Percentiles rank a stretch among this genome's conserved stretches.
Evolutionary conservation across 2,888 invertebrate genomes (phyloP).

Genomic region (Clitarchus hookeri): DNA sequence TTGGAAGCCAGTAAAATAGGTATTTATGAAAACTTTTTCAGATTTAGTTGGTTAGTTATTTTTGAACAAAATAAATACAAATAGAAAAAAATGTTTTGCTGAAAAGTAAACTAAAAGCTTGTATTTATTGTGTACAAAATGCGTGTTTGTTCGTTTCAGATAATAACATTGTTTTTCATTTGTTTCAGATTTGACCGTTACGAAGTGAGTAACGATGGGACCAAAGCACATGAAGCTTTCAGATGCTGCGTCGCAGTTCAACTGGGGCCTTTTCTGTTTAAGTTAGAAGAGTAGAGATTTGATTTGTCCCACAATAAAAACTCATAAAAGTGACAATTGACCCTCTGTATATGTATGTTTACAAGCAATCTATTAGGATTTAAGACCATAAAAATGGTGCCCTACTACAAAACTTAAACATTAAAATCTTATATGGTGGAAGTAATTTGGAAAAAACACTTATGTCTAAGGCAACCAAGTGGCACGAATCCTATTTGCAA

Average conservation of each 20-base stretch:
- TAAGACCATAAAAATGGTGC: not conserved
- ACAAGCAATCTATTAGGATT: not conserved
- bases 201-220: not conserved
- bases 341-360: not conserved
- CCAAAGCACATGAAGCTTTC: not conserved
- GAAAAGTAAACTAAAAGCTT: too few species aligned
- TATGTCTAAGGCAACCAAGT: too few species aligned
- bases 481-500: not conserved
- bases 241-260: too few species aligned
- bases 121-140: constrained; percentile 3
- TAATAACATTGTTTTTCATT: not conserved
- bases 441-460: not conserved
- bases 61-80: too few species aligned
- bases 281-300: not conserved
- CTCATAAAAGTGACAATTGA: not conserved
- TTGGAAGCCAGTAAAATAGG: not conserved
- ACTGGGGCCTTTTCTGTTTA: too few species aligned
- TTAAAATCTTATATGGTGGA: not conserved
- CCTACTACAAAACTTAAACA: not conserved
- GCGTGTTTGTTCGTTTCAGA: not conserved
- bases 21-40: too few species aligned
- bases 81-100: too few species aligned
- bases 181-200: not conserved
- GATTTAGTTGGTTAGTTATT: too few species aligned
- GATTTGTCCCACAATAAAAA: not conserved